Evolutionary conservation across 2,113 vertebrate genomes (phyloP).

Genomic region (Thryonomys swinderianus): DNA sequence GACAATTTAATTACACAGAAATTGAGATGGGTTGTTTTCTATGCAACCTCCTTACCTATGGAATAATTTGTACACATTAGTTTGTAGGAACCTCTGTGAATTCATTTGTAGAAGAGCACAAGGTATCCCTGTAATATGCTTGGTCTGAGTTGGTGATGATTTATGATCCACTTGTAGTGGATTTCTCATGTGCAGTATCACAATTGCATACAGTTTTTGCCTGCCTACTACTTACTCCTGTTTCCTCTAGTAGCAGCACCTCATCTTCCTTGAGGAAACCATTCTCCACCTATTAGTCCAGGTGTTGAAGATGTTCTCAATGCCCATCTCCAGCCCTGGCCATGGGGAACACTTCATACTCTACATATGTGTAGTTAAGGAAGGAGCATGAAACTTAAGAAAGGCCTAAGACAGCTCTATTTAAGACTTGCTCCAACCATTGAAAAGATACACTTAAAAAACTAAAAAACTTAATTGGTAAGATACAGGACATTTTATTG

Average conservation of each 20-base stretch:
- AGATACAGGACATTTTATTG: constrained; percentile 10
- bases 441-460: background rate
- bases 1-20: constrained; percentile 50
- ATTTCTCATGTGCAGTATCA: background rate
- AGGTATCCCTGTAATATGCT: background rate
- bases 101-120: background rate
- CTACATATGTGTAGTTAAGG: background rate
- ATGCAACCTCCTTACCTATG: background rate
- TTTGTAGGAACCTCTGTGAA: background rate
- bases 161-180: constrained; percentile 35
- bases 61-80: background rate
- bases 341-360: constrained; percentile 12
- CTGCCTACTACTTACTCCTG: background rate
- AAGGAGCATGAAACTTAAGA: background rate
- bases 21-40: constrained; percentile 39
- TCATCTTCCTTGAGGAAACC: background rate
- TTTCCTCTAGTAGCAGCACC: background rate
- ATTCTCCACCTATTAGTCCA: background rate
- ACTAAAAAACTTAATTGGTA: background rate
- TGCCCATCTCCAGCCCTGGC: background rate
- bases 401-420: background rate
- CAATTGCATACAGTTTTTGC: background rate
- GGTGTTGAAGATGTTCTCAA: background rate
- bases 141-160: background rate
- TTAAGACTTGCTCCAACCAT: background rate